Conservation (phyloP, 2,888 invertebrate species). For the Archaeoteleia sp. region DNA sequence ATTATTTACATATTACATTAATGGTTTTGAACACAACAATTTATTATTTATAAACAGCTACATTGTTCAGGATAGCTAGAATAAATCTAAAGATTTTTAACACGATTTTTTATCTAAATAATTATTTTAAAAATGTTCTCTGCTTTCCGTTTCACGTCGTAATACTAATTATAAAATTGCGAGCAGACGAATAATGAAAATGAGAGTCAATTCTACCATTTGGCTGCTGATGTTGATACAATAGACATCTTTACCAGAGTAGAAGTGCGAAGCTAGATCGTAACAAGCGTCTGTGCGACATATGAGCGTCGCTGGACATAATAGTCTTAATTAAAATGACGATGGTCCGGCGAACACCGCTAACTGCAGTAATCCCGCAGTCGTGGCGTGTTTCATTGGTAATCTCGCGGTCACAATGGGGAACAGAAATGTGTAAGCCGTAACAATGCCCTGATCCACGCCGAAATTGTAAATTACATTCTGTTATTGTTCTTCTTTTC, state of each 20-base stretch:
- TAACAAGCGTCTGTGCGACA: slow-evolving; percentile 33
- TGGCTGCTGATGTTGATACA: slow-evolving; percentile 3
- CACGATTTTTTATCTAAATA: no score
- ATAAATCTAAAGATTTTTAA: no score
- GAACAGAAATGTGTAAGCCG: slow-evolving; percentile 37
- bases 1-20: no score
- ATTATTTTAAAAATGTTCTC: no score
- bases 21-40: no score
- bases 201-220: no score
- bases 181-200: no score
- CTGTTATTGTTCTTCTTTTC: not conserved
- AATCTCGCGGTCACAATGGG: slow-evolving; percentile 60
- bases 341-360: slow-evolving; percentile 66
- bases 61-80: no score
- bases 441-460: slow-evolving; percentile 30
- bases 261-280: slow-evolving; percentile 12
- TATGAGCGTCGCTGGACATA: slow-evolving; percentile 56
- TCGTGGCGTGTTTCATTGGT: slow-evolving; percentile 65
- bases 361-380: slow-evolving; percentile 68
- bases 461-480: slow-evolving; percentile 31
- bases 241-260: slow-evolving; percentile 4
- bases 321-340: slow-evolving; percentile 70
- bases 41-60: no score
- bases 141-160: no score
- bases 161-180: no score